Evolutionary conservation across 2,888 invertebrate species (phyloP), one percentile per base, ranked within the genome.

Genomic region (Koerneria pararmatus): DNA sequence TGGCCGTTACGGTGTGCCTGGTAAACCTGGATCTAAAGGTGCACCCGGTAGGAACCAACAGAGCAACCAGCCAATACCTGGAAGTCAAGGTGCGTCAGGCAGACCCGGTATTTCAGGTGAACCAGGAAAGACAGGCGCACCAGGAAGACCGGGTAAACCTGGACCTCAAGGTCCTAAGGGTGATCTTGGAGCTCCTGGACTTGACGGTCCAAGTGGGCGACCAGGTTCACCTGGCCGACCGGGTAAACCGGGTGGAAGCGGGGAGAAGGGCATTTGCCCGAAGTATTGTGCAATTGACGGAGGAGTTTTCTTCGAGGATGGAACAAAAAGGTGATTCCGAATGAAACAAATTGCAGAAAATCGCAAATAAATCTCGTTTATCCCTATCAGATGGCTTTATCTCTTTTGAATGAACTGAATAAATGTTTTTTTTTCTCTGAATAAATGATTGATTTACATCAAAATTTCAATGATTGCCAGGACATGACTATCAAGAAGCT

Each of bases 231-330:
- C 72, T 62, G 75, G 63, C n/a, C n/a, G 29, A 22, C n/a, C 37
- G n/a, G 63, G 73, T 69, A 51, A 66, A 8, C 67, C 70, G 54
- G 75, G 73, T 71, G 63, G 63, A 4, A 65, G 71, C 59, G 75
- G 75, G 66, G 75, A 74, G 69, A 69, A 72, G 62, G 73, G 73
- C 59, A 71, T 72, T 69, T 75, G 74, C 63, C 74, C 69, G 34
- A 69, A 69, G 57, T 77, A 77, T 67, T 77, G 77, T 69, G 72
- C 77, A 66, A 70, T 71, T 69, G 75, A 75, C 62, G 75, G 75
- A 64, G 75, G 75, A 69, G 75, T 75, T 68, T 75, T 75, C 75
- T 75, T 76, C 73, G 76, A 74, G 64, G 75, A 74, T 68, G 77
- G 77, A 69, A 75, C 71, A n/a, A n/a, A n/a, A n/a, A n/a, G n/a